phyloP scores from a whole-genome alignment of 2,797 vertebrate species.

The Semaprochilodus insignis region DNA sequence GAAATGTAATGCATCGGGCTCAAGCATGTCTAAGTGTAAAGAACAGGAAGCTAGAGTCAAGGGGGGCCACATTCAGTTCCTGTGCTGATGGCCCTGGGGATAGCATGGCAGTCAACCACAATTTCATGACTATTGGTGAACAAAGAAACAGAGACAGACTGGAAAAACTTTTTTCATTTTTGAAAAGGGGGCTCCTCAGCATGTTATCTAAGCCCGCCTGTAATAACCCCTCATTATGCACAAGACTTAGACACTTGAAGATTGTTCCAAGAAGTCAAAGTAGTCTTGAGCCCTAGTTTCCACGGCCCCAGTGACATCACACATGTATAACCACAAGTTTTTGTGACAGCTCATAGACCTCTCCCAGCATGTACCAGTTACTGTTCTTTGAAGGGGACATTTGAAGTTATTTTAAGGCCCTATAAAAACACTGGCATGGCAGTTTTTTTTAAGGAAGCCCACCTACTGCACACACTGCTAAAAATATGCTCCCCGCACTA shows the following conservation, averaged over 20 bases:
- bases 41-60: conserved; percentile 14
- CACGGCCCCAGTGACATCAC: conserved; percentile 34
- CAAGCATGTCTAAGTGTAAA: background rate
- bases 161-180: background rate
- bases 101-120: conserved; percentile 32
- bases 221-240: conserved; percentile 55
- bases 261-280: conserved; percentile 50
- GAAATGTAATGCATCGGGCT: conserved; percentile 24
- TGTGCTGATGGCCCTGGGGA: conserved; percentile 16
- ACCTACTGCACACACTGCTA: conserved; percentile 10
- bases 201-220: conserved; percentile 45
- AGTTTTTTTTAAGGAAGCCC: background rate
- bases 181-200: conserved; percentile 26
- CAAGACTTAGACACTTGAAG: conserved; percentile 29
- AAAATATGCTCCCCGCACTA: background rate
- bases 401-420: conserved; percentile 40
- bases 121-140: conserved; percentile 22
- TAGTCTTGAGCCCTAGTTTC: conserved; percentile 13
- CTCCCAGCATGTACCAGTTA: conserved; percentile 1
- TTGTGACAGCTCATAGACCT: conserved; percentile 36
- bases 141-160: conserved; percentile 27
- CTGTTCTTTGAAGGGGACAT: conserved; percentile 14
- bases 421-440: conserved; percentile 21
- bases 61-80: conserved; percentile 26
- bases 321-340: conserved; percentile 36